Conservation (phyloP, 1,140 invertebrate genomes). For the Matsumurasca onukii region DNA sequence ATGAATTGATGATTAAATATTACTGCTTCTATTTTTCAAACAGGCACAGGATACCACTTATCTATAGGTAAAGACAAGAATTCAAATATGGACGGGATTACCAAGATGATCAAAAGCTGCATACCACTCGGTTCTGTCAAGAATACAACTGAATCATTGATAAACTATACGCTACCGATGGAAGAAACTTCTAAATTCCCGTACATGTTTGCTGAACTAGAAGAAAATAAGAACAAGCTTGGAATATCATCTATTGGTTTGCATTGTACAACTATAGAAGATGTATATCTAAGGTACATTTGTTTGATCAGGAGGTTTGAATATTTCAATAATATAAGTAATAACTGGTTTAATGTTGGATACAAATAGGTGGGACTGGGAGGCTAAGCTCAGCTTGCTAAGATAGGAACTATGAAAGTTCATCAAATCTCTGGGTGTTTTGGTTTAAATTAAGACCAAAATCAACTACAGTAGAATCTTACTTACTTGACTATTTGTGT, state of each 20-base stretch:
- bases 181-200: not conserved
- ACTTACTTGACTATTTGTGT: too few species aligned
- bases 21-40: too few species aligned
- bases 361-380: too few species aligned
- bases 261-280: not conserved
- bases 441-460: too few species aligned
- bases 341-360: too few species aligned
- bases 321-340: too few species aligned
- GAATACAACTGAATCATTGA: not conserved
- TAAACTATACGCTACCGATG: not conserved
- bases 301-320: too few species aligned
- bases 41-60: conserved; percentile 48
- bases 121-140: not conserved
- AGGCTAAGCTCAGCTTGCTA: too few species aligned
- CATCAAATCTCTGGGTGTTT: too few species aligned
- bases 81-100: not conserved
- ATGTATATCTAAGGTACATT: conserved; percentile 8
- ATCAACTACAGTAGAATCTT: too few species aligned
- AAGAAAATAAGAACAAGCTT: not conserved
- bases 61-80: not conserved
- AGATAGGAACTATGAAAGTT: too few species aligned
- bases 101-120: not conserved
- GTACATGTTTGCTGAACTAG: not conserved
- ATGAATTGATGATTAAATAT: too few species aligned
- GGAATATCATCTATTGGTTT: not conserved